Evolutionary conservation across 2,888 invertebrate species (phyloP), one percentile per base, ranked within the genome.

Genomic region (Dynastes maya): DNA sequence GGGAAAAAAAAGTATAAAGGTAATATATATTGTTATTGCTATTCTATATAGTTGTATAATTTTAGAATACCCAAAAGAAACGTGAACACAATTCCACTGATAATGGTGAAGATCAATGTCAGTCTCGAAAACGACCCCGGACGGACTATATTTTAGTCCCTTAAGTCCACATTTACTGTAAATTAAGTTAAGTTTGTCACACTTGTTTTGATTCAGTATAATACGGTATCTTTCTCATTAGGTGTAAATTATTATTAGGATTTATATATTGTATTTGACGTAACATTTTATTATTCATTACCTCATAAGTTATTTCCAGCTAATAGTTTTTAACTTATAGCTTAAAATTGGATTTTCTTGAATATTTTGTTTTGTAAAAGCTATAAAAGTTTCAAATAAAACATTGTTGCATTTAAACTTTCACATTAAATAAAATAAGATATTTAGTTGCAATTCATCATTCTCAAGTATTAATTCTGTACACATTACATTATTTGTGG

Each of bases 1-100:
- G 97, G 96, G 97, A 98, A 87, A 97, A 97, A 90, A 96, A 96
- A 92, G 93, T 94, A 89, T 80, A 79, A 82, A 40, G 3, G 49
- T 51, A 74, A 16, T 55, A 45, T 1, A 65, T 51, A 53, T 27
- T 75, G n/a, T 64, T 32, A 22, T 55, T 40, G 40, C 32, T 37
- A 29, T 67, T 53, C 5, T 40, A 32, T 76, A 51, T 49, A 63
- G 5, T 16, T 27, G n/a, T 3, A 63, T 76, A 51, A 45, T 70
- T 72, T 53, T 53, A 87, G 86, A 86, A 83, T 82, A 80, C 85
- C 16, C 85, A 86, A 58, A 88, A 87, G 82, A 88, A 88, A 83
- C 82, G 88, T 45, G 88, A 88, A 68, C 84, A 86, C 68, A 82
- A 84, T 55, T 82, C 86, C 2, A 85, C 86, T 74, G 85, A 86